Conservation (phyloP, 2,113 vertebrate species). For the Festucalex cinctus region DNA sequence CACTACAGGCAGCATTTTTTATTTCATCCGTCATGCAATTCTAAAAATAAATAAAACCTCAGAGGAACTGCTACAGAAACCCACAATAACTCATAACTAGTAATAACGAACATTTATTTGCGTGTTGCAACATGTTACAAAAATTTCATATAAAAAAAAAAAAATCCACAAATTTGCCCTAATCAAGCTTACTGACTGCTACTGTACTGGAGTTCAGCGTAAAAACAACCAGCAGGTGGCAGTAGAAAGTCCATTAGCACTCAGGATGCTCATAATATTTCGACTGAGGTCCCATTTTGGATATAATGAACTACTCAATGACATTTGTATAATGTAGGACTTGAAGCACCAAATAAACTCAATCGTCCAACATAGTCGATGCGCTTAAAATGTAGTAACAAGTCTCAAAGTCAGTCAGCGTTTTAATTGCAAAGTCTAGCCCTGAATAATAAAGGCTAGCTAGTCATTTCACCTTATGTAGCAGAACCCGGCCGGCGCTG, state of each 20-base stretch:
- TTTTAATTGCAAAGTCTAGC: constrained; percentile 39
- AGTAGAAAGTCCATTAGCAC: constrained; percentile 38
- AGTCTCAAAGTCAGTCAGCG: constrained; percentile 17
- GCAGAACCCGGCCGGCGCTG: constrained; percentile 60
- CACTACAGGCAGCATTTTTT: neutral
- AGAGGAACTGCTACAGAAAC: neutral
- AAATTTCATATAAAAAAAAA: too few relatives aligned
- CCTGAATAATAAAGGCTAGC: constrained; percentile 54
- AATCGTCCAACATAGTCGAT: neutral
- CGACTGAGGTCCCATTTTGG: constrained; percentile 30
- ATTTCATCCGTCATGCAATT: neutral
- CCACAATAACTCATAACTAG: neutral
- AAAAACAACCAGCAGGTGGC: constrained; percentile 57
- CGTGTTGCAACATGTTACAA: neutral
- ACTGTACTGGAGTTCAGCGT: neutral
- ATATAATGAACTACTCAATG: constrained; percentile 1
- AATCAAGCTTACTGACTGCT: too few relatives aligned
- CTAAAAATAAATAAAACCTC: neutral
- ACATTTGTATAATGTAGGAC: constrained; percentile 15
- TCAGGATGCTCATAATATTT: constrained; percentile 15
- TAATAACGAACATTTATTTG: neutral
- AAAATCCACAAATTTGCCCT: too few relatives aligned
- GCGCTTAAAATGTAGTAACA: constrained; percentile 14
- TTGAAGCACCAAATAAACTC: constrained; percentile 12
- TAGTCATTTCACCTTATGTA: constrained; percentile 71